These are phyloP conservation scores for Enteromius fasciolatus DNA, from an alignment of 2,797 vertebrate genomes.

Conservation along the genomic window DNA sequence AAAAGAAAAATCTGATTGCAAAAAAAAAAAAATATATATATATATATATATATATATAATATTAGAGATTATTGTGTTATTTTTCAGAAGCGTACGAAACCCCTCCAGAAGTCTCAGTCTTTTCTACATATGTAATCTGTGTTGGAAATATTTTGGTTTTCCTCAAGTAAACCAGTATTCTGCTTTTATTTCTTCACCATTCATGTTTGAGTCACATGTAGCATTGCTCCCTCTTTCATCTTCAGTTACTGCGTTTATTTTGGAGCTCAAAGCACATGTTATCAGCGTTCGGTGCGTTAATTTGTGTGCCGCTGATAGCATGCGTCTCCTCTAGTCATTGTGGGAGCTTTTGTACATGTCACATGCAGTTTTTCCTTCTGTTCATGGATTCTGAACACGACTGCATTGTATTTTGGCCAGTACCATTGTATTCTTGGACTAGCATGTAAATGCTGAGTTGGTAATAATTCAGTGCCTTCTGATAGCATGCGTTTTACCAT, in stretches of 20 bases:
- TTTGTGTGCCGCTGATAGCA: slow-evolving; percentile 30
- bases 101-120: background rate
- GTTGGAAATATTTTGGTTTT: background rate
- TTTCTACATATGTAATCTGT: background rate
- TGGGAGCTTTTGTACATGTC: slow-evolving; percentile 16
- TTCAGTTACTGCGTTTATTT: slow-evolving; percentile 32
- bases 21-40: no score
- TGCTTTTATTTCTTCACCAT: background rate
- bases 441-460: background rate
- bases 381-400: slow-evolving; percentile 5
- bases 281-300: background rate
- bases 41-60: no score
- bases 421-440: background rate
- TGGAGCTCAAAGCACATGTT: slow-evolving; percentile 23
- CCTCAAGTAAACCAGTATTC: background rate
- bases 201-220: slow-evolving; percentile 4
- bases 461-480: background rate
- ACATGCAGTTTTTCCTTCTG: background rate
- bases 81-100: background rate
- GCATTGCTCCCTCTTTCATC: slow-evolving; percentile 7
- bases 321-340: slow-evolving; percentile 15
- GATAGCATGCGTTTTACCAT: background rate
- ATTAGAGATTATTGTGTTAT: background rate
- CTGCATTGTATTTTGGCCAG: background rate
- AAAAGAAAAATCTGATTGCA: no score